Percentiles rank a stretch among this genome's conserved stretches.
phyloP scores from a whole-genome alignment of 2,797 vertebrate genomes.

The Danio choprae region DNA sequence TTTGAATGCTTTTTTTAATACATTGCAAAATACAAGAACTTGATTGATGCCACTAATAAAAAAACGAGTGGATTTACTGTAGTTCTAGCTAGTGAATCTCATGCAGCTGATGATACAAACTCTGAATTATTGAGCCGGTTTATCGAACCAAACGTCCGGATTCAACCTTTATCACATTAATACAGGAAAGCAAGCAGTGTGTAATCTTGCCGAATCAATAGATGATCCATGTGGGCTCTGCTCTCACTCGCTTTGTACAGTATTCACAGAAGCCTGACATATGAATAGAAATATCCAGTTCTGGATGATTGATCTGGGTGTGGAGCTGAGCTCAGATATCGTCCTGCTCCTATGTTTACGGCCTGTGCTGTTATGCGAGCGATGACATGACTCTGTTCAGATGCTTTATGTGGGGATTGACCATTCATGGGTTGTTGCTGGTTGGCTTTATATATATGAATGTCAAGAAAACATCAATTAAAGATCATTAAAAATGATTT shows the following conservation, averaged over 20 bases:
- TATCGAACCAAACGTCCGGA: background rate
- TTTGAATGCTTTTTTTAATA: background rate
- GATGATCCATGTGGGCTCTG: background rate
- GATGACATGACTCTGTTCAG: slow-evolving; percentile 17
- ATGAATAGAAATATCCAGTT: slow-evolving; percentile 28
- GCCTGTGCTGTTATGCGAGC: slow-evolving; percentile 34
- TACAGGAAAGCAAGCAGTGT: background rate
- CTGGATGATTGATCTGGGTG: slow-evolving; percentile 57
- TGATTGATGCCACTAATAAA: slow-evolving; percentile 17
- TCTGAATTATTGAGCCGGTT: background rate
- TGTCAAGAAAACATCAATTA: background rate
- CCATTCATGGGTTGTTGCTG: background rate
- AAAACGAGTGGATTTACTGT: background rate
- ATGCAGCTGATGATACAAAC: background rate
- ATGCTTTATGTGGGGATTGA: background rate
- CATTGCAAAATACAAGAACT: background rate
- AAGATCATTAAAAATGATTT: too few relatives aligned
- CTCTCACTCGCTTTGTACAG: background rate
- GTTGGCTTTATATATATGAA: background rate
- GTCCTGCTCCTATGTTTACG: slow-evolving; percentile 51
- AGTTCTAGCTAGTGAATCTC: slow-evolving; percentile 5
- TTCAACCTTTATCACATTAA: slow-evolving; percentile 9
- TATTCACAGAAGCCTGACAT: slow-evolving; percentile 15
- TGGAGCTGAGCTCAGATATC: slow-evolving; percentile 50
- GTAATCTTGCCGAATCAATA: background rate